These are phyloP conservation scores for Hemitrygon akajei DNA, from an alignment of 2,797 vertebrate genomes.

Conservation along the genomic window DNA sequence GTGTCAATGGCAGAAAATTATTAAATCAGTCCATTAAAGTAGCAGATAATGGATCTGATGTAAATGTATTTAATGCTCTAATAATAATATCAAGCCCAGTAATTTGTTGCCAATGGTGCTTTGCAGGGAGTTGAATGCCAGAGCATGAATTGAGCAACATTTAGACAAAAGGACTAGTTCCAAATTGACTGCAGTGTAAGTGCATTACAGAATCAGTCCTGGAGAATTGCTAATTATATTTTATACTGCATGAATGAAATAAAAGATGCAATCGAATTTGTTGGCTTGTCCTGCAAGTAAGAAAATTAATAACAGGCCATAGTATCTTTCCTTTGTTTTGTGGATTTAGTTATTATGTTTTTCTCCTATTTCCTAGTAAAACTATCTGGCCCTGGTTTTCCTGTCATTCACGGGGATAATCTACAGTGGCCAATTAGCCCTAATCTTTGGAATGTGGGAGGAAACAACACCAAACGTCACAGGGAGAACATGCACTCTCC, in stretches of 20 bases:
- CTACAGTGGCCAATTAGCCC: too few relatives aligned
- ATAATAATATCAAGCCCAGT: background rate
- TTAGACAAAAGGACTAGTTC: background rate
- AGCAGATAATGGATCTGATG: background rate
- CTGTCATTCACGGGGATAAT: too few relatives aligned
- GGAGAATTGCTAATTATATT: background rate
- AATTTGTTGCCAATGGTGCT: background rate
- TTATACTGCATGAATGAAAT: background rate
- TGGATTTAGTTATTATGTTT: background rate
- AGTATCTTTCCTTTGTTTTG: background rate
- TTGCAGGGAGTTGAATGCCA: background rate
- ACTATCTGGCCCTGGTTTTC: too few relatives aligned
- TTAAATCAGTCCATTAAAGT: background rate
- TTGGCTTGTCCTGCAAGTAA: background rate
- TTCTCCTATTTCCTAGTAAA: background rate
- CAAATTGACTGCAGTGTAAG: background rate
- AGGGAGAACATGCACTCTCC: too few relatives aligned
- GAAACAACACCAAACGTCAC: too few relatives aligned
- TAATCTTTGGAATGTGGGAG: too few relatives aligned
- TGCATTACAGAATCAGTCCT: background rate
- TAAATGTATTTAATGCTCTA: background rate
- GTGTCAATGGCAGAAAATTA: background rate
- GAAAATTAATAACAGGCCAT: background rate
- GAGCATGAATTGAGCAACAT: background rate
- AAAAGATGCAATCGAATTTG: background rate